These are phyloP conservation scores for Eupelmus urozonus DNA, from an alignment of 2,888 invertebrate species.

Conservation along the genomic window DNA sequence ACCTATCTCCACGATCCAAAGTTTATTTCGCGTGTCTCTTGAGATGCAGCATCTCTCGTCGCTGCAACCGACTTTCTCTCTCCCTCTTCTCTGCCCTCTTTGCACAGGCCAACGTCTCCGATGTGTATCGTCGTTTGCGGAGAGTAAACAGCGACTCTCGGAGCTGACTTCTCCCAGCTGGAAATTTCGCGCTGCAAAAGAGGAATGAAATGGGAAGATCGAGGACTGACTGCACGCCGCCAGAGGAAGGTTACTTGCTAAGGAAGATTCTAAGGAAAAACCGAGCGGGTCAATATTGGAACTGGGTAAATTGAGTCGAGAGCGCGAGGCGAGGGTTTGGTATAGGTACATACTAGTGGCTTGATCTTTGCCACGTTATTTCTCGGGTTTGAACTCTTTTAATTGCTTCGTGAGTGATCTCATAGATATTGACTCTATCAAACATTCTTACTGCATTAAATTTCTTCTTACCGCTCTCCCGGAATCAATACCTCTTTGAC, in stretches of 20 bases:
- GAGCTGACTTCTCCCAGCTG: constrained; percentile 38
- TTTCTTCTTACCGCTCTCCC: too few relatives aligned
- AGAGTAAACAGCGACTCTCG: constrained; percentile 33
- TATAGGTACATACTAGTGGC: too few relatives aligned
- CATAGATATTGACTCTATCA: too few relatives aligned
- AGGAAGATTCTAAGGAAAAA: too few relatives aligned
- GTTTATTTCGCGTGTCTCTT: constrained; percentile 44
- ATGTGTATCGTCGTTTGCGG: constrained; percentile 38
- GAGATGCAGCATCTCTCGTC: constrained; percentile 42
- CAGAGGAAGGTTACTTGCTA: too few relatives aligned
- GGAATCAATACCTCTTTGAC: too few relatives aligned
- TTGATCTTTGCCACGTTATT: too few relatives aligned
- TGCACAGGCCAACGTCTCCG: not conserved
- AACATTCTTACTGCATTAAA: too few relatives aligned
- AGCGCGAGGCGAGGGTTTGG: too few relatives aligned
- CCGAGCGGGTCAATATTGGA: not conserved
- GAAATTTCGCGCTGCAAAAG: constrained; percentile 32
- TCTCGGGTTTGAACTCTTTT: too few relatives aligned
- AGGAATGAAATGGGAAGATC: constrained; percentile 2
- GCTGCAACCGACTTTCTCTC: constrained; percentile 17
- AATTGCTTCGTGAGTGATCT: too few relatives aligned
- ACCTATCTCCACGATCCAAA: not conserved
- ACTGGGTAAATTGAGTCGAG: too few relatives aligned
- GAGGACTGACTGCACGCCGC: not conserved
- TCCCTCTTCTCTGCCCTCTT: not conserved